Percentiles rank a stretch among this genome's conserved stretches.
phyloP scores from a whole-genome alignment of 2,113 vertebrate species.

The Eonycteris spelaea region DNA sequence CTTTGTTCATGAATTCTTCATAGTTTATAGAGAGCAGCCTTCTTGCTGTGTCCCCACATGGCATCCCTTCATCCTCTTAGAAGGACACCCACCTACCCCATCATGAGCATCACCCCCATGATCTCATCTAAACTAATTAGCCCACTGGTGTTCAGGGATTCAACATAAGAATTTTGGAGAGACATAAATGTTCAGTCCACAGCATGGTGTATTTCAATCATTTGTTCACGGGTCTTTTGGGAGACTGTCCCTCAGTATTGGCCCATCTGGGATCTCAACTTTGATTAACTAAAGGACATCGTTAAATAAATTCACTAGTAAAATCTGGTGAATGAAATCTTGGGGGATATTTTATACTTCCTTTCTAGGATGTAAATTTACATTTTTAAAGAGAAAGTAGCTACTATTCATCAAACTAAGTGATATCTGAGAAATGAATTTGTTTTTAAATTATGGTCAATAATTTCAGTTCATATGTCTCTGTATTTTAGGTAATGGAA shows the following conservation, averaged over 20 bases:
- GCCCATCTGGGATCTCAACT: background rate
- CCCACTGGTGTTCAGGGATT: background rate
- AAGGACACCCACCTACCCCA: background rate
- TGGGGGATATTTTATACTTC: background rate
- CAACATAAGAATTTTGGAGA: background rate
- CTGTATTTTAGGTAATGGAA: constrained; percentile 93
- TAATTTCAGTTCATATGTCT: constrained; percentile 22
- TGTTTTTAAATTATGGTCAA: background rate
- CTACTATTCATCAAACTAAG: background rate
- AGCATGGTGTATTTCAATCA: background rate
- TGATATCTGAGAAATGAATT: constrained; percentile 26
- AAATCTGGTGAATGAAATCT: background rate
- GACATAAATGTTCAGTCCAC: background rate
- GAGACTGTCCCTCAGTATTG: background rate
- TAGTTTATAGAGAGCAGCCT: background rate
- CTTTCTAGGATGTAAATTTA: background rate
- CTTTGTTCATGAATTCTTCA: background rate
- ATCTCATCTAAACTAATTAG: background rate
- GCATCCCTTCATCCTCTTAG: background rate
- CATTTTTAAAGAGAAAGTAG: constrained; percentile 14
- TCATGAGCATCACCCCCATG: background rate
- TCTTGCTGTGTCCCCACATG: background rate
- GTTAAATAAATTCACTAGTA: background rate
- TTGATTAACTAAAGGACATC: background rate
- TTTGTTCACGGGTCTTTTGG: background rate